These are phyloP conservation scores for Chroicocephalus ridibundus DNA, from an alignment of 2,113 vertebrate species.

Conservation along the genomic window DNA sequence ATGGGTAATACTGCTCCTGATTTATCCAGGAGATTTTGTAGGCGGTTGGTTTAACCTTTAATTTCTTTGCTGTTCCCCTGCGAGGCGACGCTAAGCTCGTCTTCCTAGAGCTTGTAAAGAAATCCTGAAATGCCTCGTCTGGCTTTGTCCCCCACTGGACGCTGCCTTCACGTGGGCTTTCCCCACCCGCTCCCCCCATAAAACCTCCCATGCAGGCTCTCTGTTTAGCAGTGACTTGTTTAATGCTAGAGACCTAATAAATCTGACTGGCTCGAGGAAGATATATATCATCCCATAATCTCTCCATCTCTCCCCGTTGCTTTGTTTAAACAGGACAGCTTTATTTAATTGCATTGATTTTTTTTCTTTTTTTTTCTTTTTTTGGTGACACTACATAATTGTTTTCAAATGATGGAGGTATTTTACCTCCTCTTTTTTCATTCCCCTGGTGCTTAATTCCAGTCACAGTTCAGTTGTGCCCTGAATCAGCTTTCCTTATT, in stretches of 20 bases:
- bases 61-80: not conserved
- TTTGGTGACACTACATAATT: not conserved
- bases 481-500: not conserved
- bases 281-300: not conserved
- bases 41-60: not conserved
- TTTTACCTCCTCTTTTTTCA: not conserved
- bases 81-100: fast-evolving
- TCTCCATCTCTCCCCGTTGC: not conserved
- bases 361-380: not conserved
- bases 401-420: not conserved
- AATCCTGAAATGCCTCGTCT: not conserved
- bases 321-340: not conserved
- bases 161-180: not conserved
- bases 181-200: not conserved
- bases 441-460: not conserved
- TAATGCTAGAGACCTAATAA: not conserved
- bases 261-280: not conserved
- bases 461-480: not conserved
- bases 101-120: not conserved
- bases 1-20: not conserved
- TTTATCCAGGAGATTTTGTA: not conserved
- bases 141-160: not conserved
- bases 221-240: not conserved
- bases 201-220: not conserved
- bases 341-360: not conserved